A percentile compares a stretch with the other conserved stretches of the same genome.
phyloP scores from a whole-genome alignment of 1,140 invertebrate genomes.

The Druon quercuslanigerum region DNA sequence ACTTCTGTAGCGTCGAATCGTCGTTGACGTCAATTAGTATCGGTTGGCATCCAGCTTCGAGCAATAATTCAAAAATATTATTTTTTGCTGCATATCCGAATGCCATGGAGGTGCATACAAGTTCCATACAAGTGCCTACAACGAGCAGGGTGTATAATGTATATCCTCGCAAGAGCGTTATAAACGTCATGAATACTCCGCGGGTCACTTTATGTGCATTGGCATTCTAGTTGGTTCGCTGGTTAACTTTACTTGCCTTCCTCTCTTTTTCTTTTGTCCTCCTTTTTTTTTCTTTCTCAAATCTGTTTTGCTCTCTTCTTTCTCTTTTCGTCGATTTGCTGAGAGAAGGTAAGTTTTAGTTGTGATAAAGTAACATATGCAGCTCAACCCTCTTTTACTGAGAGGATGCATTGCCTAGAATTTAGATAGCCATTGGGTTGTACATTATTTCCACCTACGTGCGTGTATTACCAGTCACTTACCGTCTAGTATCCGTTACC shows the following conservation, averaged over 20 bases:
- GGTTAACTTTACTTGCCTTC: not conserved
- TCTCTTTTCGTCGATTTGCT: not conserved
- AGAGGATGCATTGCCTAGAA: not conserved
- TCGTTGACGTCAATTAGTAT: no score
- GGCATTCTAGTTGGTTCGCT: constrained; percentile 17
- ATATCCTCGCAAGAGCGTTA: constrained; percentile 30
- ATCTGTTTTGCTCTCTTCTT: constrained; percentile 10
- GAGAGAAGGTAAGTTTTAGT: not conserved
- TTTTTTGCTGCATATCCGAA: no score
- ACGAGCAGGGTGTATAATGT: no score
- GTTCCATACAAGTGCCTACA: no score
- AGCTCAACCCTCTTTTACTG: constrained; percentile 8
- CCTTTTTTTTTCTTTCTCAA: constrained; percentile 12
- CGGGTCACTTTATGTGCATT: constrained; percentile 41
- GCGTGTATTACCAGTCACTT: no score
- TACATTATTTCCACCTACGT: not conserved
- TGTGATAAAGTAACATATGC: not conserved
- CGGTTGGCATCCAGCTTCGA: no score
- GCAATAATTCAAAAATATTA: no score
- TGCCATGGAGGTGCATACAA: no score
- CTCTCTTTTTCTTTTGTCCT: not conserved
- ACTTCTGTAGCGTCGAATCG: no score
- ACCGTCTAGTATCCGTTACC: no score
- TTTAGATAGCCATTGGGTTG: constrained; percentile 31
- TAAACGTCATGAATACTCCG: constrained; percentile 43